phyloP scores from a whole-genome alignment of 2,797 vertebrate species.

The Trachurus trachurus region DNA sequence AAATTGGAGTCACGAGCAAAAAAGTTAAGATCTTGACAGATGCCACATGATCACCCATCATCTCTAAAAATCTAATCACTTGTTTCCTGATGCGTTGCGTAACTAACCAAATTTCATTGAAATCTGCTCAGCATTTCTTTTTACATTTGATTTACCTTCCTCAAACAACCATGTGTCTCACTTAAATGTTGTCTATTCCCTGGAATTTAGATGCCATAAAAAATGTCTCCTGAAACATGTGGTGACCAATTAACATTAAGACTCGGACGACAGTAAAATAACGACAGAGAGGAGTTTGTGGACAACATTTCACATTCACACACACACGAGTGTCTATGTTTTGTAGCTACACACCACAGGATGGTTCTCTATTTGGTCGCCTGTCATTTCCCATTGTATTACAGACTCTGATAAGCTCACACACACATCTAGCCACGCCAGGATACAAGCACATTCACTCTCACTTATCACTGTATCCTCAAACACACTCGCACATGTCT shows the following conservation, averaged over 20 bases:
- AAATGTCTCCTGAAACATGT: neutral
- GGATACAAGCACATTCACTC: conserved; percentile 58
- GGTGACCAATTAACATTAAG: neutral
- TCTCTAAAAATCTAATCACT: neutral
- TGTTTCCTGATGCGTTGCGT: neutral
- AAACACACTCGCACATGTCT: conserved; percentile 22
- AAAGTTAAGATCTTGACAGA: neutral
- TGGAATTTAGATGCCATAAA: neutral
- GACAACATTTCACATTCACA: neutral
- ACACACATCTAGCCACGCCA: conserved; percentile 45
- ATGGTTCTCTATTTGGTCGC: conserved; percentile 35
- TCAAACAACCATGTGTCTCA: neutral
- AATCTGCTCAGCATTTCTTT: neutral
- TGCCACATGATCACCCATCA: neutral
- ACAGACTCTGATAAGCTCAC: conserved; percentile 47
- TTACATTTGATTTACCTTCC: neutral
- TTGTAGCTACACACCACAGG: conserved; percentile 2
- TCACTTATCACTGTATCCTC: conserved; percentile 57
- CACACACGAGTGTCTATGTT: no score
- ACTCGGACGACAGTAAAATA: neutral
- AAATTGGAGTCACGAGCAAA: neutral
- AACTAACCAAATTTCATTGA: neutral
- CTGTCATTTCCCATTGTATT: conserved; percentile 48
- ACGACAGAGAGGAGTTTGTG: neutral
- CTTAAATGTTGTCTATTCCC: neutral